Evolutionary conservation across 2,797 vertebrate genomes (phyloP), one percentile per base, ranked within the genome.

Genomic region (Gastrophryne carolinensis): DNA sequence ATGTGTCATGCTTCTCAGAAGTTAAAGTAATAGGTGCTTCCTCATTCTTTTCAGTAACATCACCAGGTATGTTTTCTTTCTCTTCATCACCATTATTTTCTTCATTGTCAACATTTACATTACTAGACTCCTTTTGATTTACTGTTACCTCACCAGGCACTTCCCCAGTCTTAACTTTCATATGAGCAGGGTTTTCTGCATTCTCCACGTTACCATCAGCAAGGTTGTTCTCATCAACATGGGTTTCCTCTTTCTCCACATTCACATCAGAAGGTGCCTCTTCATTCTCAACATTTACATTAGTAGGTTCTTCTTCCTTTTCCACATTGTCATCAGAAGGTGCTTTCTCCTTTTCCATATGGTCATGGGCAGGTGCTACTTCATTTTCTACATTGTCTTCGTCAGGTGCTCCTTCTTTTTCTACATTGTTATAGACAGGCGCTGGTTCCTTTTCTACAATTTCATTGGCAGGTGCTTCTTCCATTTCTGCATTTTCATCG

Each of bases 21-120:
- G n/a, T n/a, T n/a, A n/a, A n/a, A n/a, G n/a, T n/a, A 0, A 0
- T 4, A 21, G 2, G n/a, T 5, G n/a, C 0, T 0, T 5, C 41
- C 21, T 50, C 21, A 32, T 7, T 17, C 56, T 4, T 34, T 0
- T 1, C 4, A 9, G 0, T 1, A 3, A 6, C 15, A 35, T 57
- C 19, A 61, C 3, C 56, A 13, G 52, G 26, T 57, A 4, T 26
- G 13, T 49, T 37, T 37, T 64, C 26, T 3, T 15, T 71, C 3
- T n/a, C 52, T 9, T 32, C 58, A 19, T 6, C 13, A 30, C 12
- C 30, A 0, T 7, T 32, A 0, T 29, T 32, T 1, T 2, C 49
- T 13, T 58, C 19, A 11, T 3, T 57, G 12, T 8, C 21, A 15
- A 11, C 11, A 2, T 4, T n/a, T 11, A 21, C 34, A 27, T 44